A percentile compares a stretch with the other conserved stretches of the same genome.
These are phyloP conservation scores for Neogale vison DNA, from an alignment of 2,113 vertebrate genomes.

Conservation along the genomic window DNA sequence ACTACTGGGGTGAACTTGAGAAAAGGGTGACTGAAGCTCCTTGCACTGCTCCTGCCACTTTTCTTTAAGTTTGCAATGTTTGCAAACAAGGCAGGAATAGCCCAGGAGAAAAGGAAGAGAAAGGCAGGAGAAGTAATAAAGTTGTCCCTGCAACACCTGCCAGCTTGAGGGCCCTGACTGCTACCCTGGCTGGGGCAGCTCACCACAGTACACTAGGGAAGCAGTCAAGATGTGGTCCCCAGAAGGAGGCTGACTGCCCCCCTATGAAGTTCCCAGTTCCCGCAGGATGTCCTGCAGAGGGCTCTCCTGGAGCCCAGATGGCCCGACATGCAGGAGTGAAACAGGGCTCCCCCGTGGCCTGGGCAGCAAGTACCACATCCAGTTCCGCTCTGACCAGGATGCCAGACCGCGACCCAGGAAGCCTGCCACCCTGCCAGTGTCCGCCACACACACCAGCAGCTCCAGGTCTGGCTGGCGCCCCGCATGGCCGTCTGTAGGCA, in stretches of 20 bases:
- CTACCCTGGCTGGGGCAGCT: neutral
- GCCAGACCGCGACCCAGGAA: neutral
- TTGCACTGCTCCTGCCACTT: neutral
- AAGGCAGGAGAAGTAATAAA: neutral
- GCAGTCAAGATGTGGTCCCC: neutral
- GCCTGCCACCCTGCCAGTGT: neutral
- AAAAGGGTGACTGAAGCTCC: neutral
- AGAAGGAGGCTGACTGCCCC: neutral
- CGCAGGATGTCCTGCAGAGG: neutral
- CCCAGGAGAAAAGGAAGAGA: neutral
- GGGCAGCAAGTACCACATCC: neutral
- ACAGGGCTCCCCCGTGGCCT: neutral
- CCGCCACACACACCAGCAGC: accelerated
- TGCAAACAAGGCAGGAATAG: neutral
- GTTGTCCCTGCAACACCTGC: no score
- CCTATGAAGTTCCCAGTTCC: neutral
- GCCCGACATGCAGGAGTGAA: neutral
- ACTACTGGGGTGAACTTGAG: neutral
- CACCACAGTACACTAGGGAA: neutral
- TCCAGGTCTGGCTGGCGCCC: neutral
- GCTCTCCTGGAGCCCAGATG: neutral
- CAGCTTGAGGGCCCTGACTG: accelerated
- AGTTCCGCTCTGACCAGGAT: neutral
- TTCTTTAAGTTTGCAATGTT: neutral
- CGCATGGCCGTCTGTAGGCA: neutral